Evolutionary conservation across 2,797 vertebrate genomes (phyloP).

Genomic region (Phrynocephalus forsythii): DNA sequence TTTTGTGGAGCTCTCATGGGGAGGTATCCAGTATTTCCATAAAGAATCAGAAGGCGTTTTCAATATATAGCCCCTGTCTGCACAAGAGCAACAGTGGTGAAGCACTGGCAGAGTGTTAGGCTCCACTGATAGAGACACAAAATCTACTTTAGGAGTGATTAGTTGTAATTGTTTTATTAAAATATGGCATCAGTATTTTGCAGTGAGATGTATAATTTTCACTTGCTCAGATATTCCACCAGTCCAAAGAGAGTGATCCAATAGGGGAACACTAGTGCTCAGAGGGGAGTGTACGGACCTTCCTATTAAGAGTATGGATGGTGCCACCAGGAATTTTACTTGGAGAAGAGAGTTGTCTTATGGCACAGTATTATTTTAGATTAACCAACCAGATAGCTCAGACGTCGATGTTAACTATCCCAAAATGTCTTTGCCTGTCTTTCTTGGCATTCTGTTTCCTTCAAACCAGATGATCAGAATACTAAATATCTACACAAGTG

Average conservation of each 20-base stretch:
- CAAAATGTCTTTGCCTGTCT: not conserved
- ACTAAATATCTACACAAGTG: not conserved
- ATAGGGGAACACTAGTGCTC: not conserved
- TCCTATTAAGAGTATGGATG: not conserved
- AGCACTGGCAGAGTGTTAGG: too few relatives aligned
- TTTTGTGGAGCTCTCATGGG: too few relatives aligned
- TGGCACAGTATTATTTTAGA: not conserved
- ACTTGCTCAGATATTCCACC: not conserved
- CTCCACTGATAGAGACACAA: too few relatives aligned
- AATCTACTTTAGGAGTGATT: not conserved
- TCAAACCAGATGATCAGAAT: not conserved
- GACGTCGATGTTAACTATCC: too few relatives aligned
- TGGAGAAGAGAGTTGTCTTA: too few relatives aligned
- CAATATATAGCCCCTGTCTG: too few relatives aligned
- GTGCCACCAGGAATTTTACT: not conserved
- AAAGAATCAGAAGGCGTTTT: too few relatives aligned
- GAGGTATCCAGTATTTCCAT: too few relatives aligned
- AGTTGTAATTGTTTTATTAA: not conserved
- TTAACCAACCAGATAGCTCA: not conserved
- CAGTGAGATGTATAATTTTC: not conserved
- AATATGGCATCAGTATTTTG: not conserved
- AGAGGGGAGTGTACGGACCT: not conserved
- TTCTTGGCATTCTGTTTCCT: not conserved
- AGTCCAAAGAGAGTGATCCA: not conserved
- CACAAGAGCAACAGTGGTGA: too few relatives aligned